Conservation (phyloP, 2,888 invertebrate species). For the Flexamia atlantica region DNA sequence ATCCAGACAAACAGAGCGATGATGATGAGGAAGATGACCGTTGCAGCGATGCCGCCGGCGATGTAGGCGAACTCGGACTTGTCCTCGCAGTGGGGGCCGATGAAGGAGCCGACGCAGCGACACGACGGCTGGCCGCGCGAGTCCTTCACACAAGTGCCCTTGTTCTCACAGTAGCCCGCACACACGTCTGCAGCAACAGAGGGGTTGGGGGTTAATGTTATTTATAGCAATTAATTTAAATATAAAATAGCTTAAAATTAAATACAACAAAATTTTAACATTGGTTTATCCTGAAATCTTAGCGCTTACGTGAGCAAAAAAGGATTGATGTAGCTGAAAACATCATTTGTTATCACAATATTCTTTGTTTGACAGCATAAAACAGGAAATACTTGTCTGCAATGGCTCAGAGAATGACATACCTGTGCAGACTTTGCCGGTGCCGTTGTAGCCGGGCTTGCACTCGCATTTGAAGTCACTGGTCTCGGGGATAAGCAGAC, state of each 20-base stretch:
- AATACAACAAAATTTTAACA: too few relatives aligned
- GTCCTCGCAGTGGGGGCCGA: constrained; percentile 91
- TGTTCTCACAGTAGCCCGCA: constrained; percentile 91
- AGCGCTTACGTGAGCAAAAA: too few relatives aligned
- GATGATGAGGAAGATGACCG: constrained; percentile 95
- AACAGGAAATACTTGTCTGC: too few relatives aligned
- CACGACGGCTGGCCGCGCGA: constrained; percentile 91
- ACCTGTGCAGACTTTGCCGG: constrained; percentile 87
- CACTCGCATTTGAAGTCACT: constrained; percentile 94
- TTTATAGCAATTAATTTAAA: too few relatives aligned
- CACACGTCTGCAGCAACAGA: constrained; percentile 87
- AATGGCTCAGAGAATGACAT: constrained; percentile 65
- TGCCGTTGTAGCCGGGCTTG: constrained; percentile 95
- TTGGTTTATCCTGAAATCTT: too few relatives aligned
- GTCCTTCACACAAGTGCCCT: constrained; percentile 92
- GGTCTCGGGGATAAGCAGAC: constrained; percentile 89
- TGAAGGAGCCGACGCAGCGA: constrained; percentile 94
- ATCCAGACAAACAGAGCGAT: constrained; percentile 97
- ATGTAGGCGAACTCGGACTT: constrained; percentile 98
- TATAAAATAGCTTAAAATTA: too few relatives aligned
- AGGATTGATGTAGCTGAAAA: too few relatives aligned
- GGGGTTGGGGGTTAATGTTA: too few relatives aligned
- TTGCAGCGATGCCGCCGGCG: constrained; percentile 95
- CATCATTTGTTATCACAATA: too few relatives aligned
- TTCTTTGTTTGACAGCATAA: too few relatives aligned